Base-by-base conservation (phyloP, 2,888 invertebrate species). In the Anaspis maculata region DNA sequence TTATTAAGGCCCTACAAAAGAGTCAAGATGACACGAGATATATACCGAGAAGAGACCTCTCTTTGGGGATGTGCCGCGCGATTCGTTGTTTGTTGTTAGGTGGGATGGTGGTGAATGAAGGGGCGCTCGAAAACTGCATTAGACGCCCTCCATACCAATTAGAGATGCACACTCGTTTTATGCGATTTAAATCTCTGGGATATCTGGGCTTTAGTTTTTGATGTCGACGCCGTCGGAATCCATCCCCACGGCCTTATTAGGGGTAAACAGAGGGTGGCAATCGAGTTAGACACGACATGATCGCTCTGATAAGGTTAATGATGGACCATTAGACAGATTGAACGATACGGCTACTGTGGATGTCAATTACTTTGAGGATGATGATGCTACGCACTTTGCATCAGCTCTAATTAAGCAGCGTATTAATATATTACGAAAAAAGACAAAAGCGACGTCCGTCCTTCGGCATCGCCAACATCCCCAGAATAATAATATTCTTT, bases 241-340 rank as follows among this genome's bases (percentile, higher is more conserved):
- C 37, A 15, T 12, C 44, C 48, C 32, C 28, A 27, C 22, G 35
- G 43, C 34, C 44, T 45, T 46, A 39, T 44, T 47, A 43, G 47
- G 48, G 44, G 38, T 48, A 51, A 52, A 47, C 45, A 51, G 50
- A 51, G 52, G 51, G 54, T 52, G 47, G 46, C 44, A 52, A 51
- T 54, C 43, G 45, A 49, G 45, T 50, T 46, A 49, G 44, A 39
- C 42, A 35, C 34, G 34, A 44, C 41, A 39, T 39, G 48, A 51
- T 52, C 45, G 45, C 39, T 40, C 39, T 52, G 51, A 52, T 52
- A 51, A 51, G 41, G 45, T 53, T 53, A 53, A 51, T 42, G 50
- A 54, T 47, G 56, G 43, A 39, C 50, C 54, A 54, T 53, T 56
- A 51, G 48, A 29, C 43, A 25, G n/a, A n/a, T n/a, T n/a, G n/a